Evolutionary conservation across 1,140 invertebrate species (phyloP), one percentile per base, ranked within the genome.

Genomic region (Drosophila ogumai): DNA sequence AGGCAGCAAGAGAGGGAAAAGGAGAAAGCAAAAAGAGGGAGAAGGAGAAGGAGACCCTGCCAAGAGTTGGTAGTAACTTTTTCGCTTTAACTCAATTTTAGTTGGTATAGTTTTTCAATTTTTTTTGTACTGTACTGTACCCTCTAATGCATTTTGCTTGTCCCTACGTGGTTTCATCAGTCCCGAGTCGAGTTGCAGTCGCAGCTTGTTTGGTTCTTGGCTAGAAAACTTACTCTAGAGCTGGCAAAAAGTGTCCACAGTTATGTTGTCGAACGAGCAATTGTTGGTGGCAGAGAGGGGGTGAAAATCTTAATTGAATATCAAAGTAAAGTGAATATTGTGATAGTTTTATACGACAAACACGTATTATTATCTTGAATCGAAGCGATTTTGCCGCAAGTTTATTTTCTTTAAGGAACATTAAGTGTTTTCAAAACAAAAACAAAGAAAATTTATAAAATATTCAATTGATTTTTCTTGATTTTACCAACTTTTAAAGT

Each of bases 111-210:
- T 85, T 85, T 69, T 66, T 71, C 63, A 52, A 71, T 72, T 80
- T 52, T 52, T 44, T 43, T 32, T 17, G 19, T 46, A 47, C 13
- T 49, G 25, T n/a, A n/a, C 17, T 44, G 32, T 41, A 44, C 31
- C 69, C 82, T 68, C 82, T 87, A 87, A 87, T 87, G 82, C 82
- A 87, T 61, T 87, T 87, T 87, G 59, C 84, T 87, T 87, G 82
- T 87, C 52, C 44, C 63, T 61, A 59, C 79, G 68, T 86, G 82
- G 72, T 57, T 75, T 65, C 60, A 61, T 68, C 63, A 77, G 43
- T 58, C 50, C 1, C 52, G 32, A 46, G 36, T 52, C 28, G 28
- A 72, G 73, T 58, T 76, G 59, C 52, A 55, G 71, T 64, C 71
- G 71, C 52, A 56, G 61, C 73, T 75, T 65, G 47, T 58, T 71